Conservation (phyloP, 2,797 vertebrate species). For the Diglossa cyanea region DNA sequence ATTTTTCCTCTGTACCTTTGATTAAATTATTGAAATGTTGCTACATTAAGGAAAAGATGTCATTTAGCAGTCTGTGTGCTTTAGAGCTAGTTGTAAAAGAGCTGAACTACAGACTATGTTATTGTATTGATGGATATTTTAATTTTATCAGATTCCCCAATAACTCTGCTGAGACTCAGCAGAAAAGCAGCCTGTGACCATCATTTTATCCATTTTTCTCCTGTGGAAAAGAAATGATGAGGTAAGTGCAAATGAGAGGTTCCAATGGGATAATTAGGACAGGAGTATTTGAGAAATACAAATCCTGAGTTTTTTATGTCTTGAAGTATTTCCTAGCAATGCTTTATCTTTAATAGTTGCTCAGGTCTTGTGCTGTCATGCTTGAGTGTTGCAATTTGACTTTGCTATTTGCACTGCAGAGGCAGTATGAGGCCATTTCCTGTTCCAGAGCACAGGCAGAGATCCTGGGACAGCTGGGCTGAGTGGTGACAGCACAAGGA, state of each 20-base stretch:
- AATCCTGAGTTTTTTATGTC: neutral
- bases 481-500: neutral
- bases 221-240: neutral
- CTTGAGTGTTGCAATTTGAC: neutral
- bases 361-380: neutral
- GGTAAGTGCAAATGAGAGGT: neutral
- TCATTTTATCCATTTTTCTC: neutral
- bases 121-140: neutral
- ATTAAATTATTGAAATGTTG: conserved; percentile 28
- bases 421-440: neutral
- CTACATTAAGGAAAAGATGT: neutral
- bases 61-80: neutral
- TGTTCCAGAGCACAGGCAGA: neutral
- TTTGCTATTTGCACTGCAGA: neutral
- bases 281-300: neutral
- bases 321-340: neutral
- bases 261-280: neutral
- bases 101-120: neutral
- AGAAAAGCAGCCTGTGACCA: neutral
- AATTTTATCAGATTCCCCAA: neutral
- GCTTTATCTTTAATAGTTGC: neutral
- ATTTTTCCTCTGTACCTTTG: neutral
- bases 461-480: neutral
- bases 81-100: neutral
- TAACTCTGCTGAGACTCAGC: neutral